Percentiles rank a stretch among this genome's conserved stretches.
phyloP scores from a whole-genome alignment of 2,113 vertebrate genomes.

The Neolamprologus sp. region DNA sequence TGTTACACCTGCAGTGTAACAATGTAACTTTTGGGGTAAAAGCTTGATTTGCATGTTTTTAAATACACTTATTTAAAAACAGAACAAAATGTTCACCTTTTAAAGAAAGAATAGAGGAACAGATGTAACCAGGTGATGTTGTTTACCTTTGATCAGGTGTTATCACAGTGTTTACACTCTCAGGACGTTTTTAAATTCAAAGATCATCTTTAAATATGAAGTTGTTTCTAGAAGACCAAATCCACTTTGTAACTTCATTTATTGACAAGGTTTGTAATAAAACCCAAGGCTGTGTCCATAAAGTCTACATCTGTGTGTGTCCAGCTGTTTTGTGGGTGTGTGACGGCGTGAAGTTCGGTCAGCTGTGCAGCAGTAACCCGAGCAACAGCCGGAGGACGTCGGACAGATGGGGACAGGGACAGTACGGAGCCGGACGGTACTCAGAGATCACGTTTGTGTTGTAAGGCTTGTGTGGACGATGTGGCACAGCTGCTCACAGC shows the following conservation, averaged over 20 bases:
- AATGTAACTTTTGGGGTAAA: background rate
- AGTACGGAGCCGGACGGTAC: constrained; percentile 17
- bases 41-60: background rate
- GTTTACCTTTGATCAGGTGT: background rate
- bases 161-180: background rate
- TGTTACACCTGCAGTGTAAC: background rate
- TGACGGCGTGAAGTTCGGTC: constrained; percentile 7
- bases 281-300: background rate
- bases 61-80: background rate
- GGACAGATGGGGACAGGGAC: background rate
- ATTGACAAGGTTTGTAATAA: background rate
- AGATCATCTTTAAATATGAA: background rate
- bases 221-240: background rate
- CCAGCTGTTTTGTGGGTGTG: constrained; percentile 10
- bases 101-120: rapidly evolving
- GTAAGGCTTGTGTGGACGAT: background rate
- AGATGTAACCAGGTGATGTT: background rate
- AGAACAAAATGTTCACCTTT: background rate
- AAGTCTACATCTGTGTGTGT: background rate
- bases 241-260: background rate
- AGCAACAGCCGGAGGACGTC: background rate
- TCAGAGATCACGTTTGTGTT: background rate
- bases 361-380: constrained; percentile 27
- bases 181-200: background rate
- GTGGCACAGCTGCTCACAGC: background rate